Conservation (phyloP, 2,888 invertebrate species). For the Parthenolecanium corni region DNA sequence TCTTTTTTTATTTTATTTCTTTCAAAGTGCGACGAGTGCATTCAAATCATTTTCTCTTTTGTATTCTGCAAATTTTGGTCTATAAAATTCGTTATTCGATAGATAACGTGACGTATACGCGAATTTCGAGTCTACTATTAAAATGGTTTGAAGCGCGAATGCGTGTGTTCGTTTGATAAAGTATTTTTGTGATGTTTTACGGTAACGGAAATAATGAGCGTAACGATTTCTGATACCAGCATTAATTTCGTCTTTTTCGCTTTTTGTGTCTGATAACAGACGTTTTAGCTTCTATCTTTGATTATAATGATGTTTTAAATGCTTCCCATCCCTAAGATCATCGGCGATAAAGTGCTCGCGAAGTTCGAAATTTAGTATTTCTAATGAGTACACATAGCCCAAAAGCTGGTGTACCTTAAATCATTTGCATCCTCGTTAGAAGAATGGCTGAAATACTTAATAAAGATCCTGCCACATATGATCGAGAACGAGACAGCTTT, state of each 20-base stretch:
- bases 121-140: no score
- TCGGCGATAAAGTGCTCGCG: conserved; percentile 14
- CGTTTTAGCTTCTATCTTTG: neutral
- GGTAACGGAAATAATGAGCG: conserved; percentile 1
- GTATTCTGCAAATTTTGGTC: neutral
- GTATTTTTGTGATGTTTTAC: neutral
- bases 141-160: no score
- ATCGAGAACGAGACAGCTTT: conserved; percentile 66
- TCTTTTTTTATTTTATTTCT: neutral
- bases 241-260: conserved; percentile 6
- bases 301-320: neutral
- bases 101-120: no score
- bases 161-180: no score
- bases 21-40: conserved; percentile 2
- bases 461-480: conserved; percentile 61
- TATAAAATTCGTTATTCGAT: no score
- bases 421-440: conserved; percentile 12
- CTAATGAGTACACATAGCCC: conserved; percentile 20
- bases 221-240: conserved; percentile 11
- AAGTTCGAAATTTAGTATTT: conserved; percentile 2
- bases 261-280: conserved; percentile 9
- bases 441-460: conserved; percentile 35
- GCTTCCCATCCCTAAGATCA: no score
- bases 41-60: neutral
- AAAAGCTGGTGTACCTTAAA: conserved; percentile 15